A percentile compares a stretch with the other conserved stretches of the same genome.
These are phyloP conservation scores for Calosoma granatense DNA, from an alignment of 1,140 invertebrate genomes.

Conservation along the genomic window DNA sequence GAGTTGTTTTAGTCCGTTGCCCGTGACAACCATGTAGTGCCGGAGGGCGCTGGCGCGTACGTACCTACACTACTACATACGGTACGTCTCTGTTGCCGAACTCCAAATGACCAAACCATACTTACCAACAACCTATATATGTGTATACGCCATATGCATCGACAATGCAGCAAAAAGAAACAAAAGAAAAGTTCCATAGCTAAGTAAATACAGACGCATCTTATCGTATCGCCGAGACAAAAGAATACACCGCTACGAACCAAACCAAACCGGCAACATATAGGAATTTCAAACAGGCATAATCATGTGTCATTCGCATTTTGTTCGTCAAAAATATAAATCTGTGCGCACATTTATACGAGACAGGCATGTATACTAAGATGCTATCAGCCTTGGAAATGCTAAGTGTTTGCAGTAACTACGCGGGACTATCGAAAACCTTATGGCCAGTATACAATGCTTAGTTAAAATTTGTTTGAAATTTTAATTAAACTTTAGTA, in stretches of 20 bases:
- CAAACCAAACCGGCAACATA: no score
- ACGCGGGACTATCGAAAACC: no score
- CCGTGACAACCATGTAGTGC: slow-evolving; percentile 2
- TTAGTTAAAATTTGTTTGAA: no score
- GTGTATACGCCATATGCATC: neutral
- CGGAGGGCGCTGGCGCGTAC: neutral
- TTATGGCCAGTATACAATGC: no score
- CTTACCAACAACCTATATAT: neutral
- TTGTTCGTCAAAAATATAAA: neutral
- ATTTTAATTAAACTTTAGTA: no score
- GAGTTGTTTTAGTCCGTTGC: slow-evolving; percentile 8
- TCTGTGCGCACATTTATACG: neutral
- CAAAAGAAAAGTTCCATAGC: no score
- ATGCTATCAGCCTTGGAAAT: no score
- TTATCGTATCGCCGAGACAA: neutral
- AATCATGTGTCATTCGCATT: neutral
- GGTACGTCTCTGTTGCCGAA: neutral
- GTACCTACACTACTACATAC: neutral
- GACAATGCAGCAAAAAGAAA: neutral
- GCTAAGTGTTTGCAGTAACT: no score
- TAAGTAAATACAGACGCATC: no score
- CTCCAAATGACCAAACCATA: neutral
- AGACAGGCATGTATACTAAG: neutral
- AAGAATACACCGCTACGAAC: neutral
- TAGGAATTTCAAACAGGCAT: neutral